Evolutionary conservation across 1,140 invertebrate genomes (phyloP).

Genomic region (Colletes gigas): DNA sequence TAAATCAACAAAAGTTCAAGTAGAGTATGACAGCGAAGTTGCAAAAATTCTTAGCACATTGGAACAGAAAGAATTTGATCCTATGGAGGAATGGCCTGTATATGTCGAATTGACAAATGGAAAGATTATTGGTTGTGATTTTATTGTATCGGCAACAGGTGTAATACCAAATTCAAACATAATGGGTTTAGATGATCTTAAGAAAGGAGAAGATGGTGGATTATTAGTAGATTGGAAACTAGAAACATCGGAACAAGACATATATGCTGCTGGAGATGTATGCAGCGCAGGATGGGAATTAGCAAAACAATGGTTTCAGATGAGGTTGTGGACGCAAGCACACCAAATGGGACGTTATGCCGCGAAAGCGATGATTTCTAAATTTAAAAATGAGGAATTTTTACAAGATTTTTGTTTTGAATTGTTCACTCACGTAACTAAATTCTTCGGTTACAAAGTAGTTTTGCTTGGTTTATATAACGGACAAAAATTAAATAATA

Average conservation of each 20-base stretch:
- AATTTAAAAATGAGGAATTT: constrained; percentile 84
- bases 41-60: constrained; percentile 76
- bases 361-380: constrained; percentile 93
- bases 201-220: constrained; percentile 87
- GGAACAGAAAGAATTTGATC: constrained; percentile 48
- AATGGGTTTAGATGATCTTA: constrained; percentile 82
- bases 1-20: constrained; percentile 76
- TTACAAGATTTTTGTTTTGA: constrained; percentile 98
- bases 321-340: constrained; percentile 98
- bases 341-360: constrained; percentile 98
- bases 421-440: constrained; percentile 97
- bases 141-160: constrained; percentile 97
- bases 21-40: constrained; percentile 89
- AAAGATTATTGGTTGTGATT: constrained; percentile 90
- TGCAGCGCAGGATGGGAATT: constrained; percentile 90
- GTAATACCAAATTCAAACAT: constrained; percentile 88
- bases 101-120: constrained; percentile 89
- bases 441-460: constrained; percentile 97
- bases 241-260: constrained; percentile 88
- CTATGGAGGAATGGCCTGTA: constrained; percentile 84
- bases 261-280: constrained; percentile 98
- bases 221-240: constrained; percentile 93
- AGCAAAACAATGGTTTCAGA: constrained; percentile 96
- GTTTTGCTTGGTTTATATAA: constrained; percentile 96
- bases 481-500: constrained; percentile 91